Conservation (phyloP, 2,888 invertebrate species). For the Thereva unica region DNA sequence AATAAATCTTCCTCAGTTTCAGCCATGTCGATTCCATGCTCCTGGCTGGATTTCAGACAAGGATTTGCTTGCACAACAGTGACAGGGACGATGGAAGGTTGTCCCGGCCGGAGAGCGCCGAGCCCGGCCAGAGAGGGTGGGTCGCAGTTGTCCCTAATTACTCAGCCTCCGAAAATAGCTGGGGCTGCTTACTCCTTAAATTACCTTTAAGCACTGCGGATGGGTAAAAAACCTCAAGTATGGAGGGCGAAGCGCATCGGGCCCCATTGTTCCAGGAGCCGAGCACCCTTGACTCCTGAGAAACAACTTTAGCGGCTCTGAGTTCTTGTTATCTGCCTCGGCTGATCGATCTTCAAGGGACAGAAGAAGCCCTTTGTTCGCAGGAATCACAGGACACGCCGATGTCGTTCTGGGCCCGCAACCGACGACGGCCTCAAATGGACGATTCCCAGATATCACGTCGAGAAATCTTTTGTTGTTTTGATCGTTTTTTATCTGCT, state of each 20-base stretch:
- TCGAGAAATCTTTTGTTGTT: conserved; percentile 20
- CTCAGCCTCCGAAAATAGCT: no score
- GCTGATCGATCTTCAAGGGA: conserved; percentile 30
- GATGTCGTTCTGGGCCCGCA: conserved; percentile 24
- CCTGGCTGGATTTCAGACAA: conserved; percentile 21
- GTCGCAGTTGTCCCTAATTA: no score
- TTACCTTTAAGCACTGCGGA: background rate
- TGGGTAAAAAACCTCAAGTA: conserved; percentile 12
- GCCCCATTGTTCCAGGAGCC: conserved; percentile 20
- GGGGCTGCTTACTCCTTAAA: background rate
- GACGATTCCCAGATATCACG: conserved; percentile 28
- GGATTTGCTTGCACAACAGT: conserved; percentile 23
- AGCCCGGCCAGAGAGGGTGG: no score
- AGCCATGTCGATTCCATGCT: conserved; percentile 29
- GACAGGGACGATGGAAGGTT: no score
- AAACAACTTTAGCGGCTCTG: conserved; percentile 29
- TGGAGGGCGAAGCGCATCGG: background rate
- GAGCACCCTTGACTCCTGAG: conserved; percentile 14
- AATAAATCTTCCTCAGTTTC: conserved; percentile 37
- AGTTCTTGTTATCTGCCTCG: conserved; percentile 31
- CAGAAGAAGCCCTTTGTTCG: conserved; percentile 20
- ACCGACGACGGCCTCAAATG: conserved; percentile 13
- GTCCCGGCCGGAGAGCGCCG: no score
- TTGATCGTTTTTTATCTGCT: conserved; percentile 11
- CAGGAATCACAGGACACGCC: conserved; percentile 20